Conservation (phyloP, 2,888 invertebrate genomes). For the Philhelius pedissequus region DNA sequence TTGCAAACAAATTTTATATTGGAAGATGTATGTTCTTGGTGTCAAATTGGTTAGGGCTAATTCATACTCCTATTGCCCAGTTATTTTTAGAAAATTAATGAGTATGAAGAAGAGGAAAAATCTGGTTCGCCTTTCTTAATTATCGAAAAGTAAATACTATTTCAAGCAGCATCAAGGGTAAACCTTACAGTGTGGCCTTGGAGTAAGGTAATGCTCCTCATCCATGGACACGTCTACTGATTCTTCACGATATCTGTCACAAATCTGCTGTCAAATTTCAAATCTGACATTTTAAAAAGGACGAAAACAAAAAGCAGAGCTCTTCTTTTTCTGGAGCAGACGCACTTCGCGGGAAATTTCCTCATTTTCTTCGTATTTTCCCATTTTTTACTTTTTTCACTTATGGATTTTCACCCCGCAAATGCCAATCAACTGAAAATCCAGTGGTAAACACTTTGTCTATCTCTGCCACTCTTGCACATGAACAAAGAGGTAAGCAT, state of each 20-base stretch:
- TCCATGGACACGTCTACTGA: not conserved
- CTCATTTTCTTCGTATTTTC: constrained; percentile 33
- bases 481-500: constrained; percentile 54
- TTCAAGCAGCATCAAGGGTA: too few relatives aligned
- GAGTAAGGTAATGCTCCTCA: too few relatives aligned
- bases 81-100: too few relatives aligned
- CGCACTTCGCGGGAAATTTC: constrained; percentile 32
- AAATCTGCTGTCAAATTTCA: constrained; percentile 18
- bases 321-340: constrained; percentile 41
- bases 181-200: too few relatives aligned
- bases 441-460: constrained; percentile 56
- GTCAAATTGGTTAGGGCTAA: too few relatives aligned
- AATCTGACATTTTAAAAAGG: constrained; percentile 46
- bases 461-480: constrained; percentile 60
- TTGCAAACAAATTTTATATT: too few relatives aligned
- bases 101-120: too few relatives aligned
- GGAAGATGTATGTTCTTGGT: too few relatives aligned
- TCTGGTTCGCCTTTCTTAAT: too few relatives aligned
- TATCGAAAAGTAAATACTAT: too few relatives aligned
- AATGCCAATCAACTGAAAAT: not conserved
- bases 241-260: not conserved
- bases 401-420: constrained; percentile 41
- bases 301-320: constrained; percentile 5
- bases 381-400: constrained; percentile 17
- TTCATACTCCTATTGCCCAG: too few relatives aligned